Evolutionary conservation across 2,888 invertebrate species (phyloP).

Genomic region (Meiosimyza platycephala): DNA sequence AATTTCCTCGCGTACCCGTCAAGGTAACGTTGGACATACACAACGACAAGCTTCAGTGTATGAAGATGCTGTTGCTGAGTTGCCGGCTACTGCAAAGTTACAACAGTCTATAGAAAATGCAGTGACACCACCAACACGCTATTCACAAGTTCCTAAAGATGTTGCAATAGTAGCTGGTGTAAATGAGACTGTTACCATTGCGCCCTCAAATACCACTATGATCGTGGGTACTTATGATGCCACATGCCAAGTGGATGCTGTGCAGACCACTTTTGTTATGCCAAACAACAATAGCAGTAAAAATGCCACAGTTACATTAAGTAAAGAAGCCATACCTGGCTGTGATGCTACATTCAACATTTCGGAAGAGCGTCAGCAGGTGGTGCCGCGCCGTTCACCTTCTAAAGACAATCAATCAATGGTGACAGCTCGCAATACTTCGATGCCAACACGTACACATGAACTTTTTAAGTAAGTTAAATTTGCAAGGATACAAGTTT

Average conservation of each 20-base stretch:
- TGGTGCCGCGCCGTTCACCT: slow-evolving; percentile 9
- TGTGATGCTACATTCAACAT: slow-evolving; percentile 53
- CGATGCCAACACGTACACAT: slow-evolving; percentile 59
- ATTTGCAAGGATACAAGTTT: background rate
- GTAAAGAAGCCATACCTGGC: slow-evolving; percentile 36
- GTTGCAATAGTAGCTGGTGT: slow-evolving; percentile 26
- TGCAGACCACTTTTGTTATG: slow-evolving; percentile 51
- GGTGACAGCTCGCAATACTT: slow-evolving; percentile 53
- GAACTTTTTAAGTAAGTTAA: slow-evolving; percentile 64
- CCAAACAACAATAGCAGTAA: slow-evolving; percentile 44
- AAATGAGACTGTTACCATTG: slow-evolving; percentile 42
- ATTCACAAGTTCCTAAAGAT: slow-evolving; percentile 25
- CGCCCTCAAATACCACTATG: slow-evolving; percentile 42
- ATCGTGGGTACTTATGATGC: slow-evolving; percentile 46
- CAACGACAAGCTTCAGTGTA: slow-evolving; percentile 61
- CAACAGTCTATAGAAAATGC: background rate
- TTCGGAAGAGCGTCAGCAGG: slow-evolving; percentile 4
- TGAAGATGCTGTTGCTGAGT: slow-evolving; percentile 66
- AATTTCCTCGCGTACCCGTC: slow-evolving; percentile 58
- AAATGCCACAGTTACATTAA: slow-evolving; percentile 47
- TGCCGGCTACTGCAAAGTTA: background rate
- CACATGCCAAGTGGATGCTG: slow-evolving; percentile 48
- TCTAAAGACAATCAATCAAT: slow-evolving; percentile 48
- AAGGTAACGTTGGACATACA: slow-evolving; percentile 44
- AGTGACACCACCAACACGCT: slow-evolving; percentile 6